phyloP scores from a whole-genome alignment of 2,888 invertebrate genomes.

The Spodoptera exigua region DNA sequence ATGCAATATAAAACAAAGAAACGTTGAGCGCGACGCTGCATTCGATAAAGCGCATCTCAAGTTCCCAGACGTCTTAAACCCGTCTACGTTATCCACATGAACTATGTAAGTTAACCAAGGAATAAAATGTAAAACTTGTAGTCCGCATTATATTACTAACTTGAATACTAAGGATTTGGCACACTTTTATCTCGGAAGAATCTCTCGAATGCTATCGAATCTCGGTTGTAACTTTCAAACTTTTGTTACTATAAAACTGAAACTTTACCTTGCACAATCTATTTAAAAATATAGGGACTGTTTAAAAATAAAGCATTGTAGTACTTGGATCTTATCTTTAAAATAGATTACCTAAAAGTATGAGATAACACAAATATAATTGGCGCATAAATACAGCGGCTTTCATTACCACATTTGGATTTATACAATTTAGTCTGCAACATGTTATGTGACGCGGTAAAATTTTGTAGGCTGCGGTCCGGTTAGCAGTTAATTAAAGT shows the following conservation, averaged over 20 bases:
- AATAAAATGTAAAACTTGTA: constrained; percentile 26
- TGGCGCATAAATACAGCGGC: constrained; percentile 31
- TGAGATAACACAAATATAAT: constrained; percentile 23
- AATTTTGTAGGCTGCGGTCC: constrained; percentile 8
- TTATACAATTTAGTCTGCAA: constrained; percentile 3
- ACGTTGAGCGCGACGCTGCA: constrained; percentile 14
- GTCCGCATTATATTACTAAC: constrained; percentile 34
- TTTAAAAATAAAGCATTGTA: constrained; percentile 7
- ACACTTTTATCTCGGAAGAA: constrained; percentile 41
- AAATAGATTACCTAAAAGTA: constrained; percentile 16
- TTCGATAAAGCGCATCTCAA: constrained; percentile 11
- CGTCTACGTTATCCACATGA: constrained; percentile 5
- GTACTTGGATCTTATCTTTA: constrained; percentile 24
- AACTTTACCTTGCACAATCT: constrained; percentile 5
- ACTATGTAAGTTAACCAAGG: constrained; percentile 26
- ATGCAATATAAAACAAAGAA: constrained; percentile 12
- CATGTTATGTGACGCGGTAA: constrained; percentile 4
- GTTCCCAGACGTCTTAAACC: constrained; percentile 16
- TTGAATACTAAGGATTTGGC: constrained; percentile 27
- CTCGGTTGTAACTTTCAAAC: constrained; percentile 30
- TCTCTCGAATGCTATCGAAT: constrained; percentile 40
- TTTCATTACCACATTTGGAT: constrained; percentile 17
- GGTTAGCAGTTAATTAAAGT: constrained; percentile 11
- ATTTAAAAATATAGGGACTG: constrained; percentile 8
- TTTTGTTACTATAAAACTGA: constrained; percentile 15